Base-by-base conservation (phyloP, 2,113 vertebrate genomes). In the Morone chrysops region DNA sequence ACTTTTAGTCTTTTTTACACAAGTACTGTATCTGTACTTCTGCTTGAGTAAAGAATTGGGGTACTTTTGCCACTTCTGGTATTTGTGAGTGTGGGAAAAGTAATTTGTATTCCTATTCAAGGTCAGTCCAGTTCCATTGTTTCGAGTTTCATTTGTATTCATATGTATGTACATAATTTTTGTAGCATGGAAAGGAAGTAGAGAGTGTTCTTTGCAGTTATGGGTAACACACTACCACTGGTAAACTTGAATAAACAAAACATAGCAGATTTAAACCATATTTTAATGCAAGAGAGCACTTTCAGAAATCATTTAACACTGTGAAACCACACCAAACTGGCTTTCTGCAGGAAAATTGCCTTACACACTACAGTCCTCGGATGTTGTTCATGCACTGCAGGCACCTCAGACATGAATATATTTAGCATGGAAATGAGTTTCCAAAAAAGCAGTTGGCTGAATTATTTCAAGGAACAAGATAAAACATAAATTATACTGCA, bases 391-490 rank as follows among this genome's bases (percentile, higher is more conserved):
- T 57, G 31, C 62, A 40, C 31, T 57, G 40, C 75, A 67, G 69
- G 43, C 13, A 56, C 45, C 60, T 45, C 71, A 25, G 16, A 76
- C 20, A 22, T 76, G 48, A 78, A 75, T 69, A 81, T 54, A 73
- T 84, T 72, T 78, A 47, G 54, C 31, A 54, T 83, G 41, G 61
- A 77, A 81, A 86, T 72, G 2, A 70, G 40, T 71, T 80, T 56
- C 50, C 48, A 20, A 51, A 85, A 68, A 56, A 66, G 54, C 2
- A 11, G n/a, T 17, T 25, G 54, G 36, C 1, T 57, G 25, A 72
- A 76, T 56, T 45, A 70, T 67, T 62, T 63, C 53, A 60, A 81
- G 41, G 20, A 81, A 65, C 5, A 56, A 41, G 4, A 60, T 54
- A 57, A 60, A 75, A 54, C 13, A 25, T 60, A 13, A 1, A 61